Evolutionary conservation across 2,888 invertebrate genomes (phyloP).

Genomic region (Tachina grossa): DNA sequence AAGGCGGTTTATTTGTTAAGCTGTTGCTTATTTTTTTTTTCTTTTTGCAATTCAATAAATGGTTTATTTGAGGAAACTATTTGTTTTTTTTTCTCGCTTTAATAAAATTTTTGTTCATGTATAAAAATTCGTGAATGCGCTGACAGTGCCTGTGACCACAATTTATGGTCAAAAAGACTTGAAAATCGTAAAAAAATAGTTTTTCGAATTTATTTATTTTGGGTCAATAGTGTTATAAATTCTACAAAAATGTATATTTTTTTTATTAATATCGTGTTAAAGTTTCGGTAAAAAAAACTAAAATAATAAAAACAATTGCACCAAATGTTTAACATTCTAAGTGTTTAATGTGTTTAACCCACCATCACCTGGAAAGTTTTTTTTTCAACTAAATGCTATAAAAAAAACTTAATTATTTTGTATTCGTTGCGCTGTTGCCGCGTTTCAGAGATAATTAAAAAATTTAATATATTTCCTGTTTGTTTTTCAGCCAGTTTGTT

Average conservation of each 20-base stretch:
- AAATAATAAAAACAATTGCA: background rate
- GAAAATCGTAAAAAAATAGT: conserved; percentile 2
- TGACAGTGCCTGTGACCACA: conserved; percentile 58
- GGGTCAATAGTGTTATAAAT: conserved; percentile 58
- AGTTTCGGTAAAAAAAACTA: background rate
- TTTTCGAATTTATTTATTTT: conserved; percentile 58
- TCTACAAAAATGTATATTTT: background rate
- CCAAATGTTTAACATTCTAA: conserved; percentile 27
- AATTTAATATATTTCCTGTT: too few relatives aligned
- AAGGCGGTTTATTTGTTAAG: conserved; percentile 56
- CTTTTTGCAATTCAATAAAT: conserved; percentile 35
- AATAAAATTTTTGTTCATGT: conserved; percentile 33
- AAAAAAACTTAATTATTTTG: background rate
- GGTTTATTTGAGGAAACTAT: conserved; percentile 51
- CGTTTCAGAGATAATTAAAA: too few relatives aligned
- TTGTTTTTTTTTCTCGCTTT: background rate
- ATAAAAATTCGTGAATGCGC: conserved; percentile 46
- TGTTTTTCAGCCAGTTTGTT: too few relatives aligned
- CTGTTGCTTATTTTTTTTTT: conserved; percentile 30
- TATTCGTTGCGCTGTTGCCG: background rate
- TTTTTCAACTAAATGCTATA: background rate
- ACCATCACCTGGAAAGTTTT: background rate
- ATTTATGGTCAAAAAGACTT: conserved; percentile 51
- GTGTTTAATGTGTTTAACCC: conserved; percentile 7
- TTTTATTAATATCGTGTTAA: background rate